phyloP scores from a whole-genome alignment of 2,888 invertebrate genomes.

The Sphaerophoria taeniata region DNA sequence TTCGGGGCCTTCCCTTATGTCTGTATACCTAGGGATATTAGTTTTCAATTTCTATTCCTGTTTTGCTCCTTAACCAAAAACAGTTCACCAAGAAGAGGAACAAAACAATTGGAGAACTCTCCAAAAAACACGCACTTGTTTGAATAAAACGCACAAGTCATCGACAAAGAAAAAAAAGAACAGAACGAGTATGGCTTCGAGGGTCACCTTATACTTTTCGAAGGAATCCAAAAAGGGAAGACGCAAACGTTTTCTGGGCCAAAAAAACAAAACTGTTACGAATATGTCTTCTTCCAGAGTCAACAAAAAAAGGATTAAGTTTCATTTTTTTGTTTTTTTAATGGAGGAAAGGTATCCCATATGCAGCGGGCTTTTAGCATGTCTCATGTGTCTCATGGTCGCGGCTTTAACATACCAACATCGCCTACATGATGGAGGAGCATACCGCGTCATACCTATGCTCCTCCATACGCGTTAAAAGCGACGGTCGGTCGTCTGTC shows the following conservation, averaged over 20 bases:
- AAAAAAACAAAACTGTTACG: conserved; percentile 36
- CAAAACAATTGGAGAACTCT: conserved; percentile 8
- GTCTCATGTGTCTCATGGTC: too few species aligned
- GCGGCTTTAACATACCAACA: too few species aligned
- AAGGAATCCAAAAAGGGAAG: conserved; percentile 25
- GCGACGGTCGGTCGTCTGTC: background rate
- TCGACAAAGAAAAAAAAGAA: background rate
- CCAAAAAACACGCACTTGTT: conserved; percentile 38
- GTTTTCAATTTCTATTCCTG: conserved; percentile 30
- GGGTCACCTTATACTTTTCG: conserved; percentile 28
- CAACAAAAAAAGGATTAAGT: conserved; percentile 57
- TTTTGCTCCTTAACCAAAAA: background rate
- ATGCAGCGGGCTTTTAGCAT: conserved; percentile 37
- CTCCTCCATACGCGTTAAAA: too few species aligned
- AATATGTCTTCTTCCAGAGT: conserved; percentile 28
- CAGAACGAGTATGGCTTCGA: conserved; percentile 51
- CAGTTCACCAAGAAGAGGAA: too few species aligned
- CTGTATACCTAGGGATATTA: conserved; percentile 33
- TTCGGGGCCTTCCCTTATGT: conserved; percentile 13
- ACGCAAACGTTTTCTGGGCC: background rate
- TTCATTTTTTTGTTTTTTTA: conserved; percentile 4
- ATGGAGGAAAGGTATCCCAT: background rate
- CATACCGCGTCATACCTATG: too few species aligned
- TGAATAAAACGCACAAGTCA: background rate
- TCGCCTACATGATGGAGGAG: too few species aligned